Conservation (phyloP, 2,888 invertebrate species). For the Periphyllus acericola region DNA sequence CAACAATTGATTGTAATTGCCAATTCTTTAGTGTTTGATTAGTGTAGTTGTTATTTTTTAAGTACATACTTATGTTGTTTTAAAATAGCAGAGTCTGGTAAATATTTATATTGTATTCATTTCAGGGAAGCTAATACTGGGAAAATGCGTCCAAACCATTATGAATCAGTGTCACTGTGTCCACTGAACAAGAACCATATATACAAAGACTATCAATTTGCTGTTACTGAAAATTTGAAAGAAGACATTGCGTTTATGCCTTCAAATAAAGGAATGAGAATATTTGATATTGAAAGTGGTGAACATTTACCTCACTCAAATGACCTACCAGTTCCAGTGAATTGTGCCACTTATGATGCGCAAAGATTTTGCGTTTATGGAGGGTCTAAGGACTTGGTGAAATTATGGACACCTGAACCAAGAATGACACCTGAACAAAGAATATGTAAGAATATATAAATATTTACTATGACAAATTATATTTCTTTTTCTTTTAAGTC, state of each 20-base stretch:
- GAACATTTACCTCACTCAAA: conserved; percentile 2
- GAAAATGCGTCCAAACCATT: not conserved
- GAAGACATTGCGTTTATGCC: conserved; percentile 48
- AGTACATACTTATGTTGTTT: too few species aligned
- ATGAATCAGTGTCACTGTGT: not conserved
- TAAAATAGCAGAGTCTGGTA: too few species aligned
- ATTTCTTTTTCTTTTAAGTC: too few species aligned
- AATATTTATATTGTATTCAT: not conserved
- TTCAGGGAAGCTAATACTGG: conserved; percentile 45
- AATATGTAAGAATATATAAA: too few species aligned
- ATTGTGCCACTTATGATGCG: conserved; percentile 34
- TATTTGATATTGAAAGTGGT: conserved; percentile 37
- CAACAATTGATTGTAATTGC: too few species aligned
- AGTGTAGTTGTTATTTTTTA: too few species aligned
- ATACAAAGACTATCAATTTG: conserved; percentile 39
- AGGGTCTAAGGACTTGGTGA: not conserved
- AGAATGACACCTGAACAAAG: not conserved
- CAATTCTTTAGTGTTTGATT: too few species aligned
- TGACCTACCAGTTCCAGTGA: not conserved
- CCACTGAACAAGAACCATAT: not conserved
- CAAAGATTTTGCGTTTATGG: conserved; percentile 18
- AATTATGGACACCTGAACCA: conserved; percentile 2
- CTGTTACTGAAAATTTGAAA: conserved; percentile 46
- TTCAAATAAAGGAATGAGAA: conserved; percentile 26
- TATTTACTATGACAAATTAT: too few species aligned